phyloP scores from a whole-genome alignment of 2,888 invertebrate genomes.

The Mesopsocus fuscifrons region DNA sequence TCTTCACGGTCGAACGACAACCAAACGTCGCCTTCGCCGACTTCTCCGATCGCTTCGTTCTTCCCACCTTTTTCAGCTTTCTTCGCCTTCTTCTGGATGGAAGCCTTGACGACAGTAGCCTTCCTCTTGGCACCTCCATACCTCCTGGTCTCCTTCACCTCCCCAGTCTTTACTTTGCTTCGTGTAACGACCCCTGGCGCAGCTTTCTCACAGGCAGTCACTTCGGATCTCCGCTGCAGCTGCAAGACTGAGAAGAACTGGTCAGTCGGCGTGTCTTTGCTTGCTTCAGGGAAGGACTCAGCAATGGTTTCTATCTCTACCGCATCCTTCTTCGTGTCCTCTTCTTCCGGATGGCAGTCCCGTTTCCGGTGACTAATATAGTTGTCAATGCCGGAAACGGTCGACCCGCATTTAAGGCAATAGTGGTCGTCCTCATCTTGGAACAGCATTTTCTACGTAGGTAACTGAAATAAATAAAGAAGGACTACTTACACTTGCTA shows the following conservation, averaged over 20 bases:
- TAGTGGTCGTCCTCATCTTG: conserved; percentile 71
- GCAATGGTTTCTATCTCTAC: conserved; percentile 11
- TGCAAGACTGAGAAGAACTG: conserved; percentile 67
- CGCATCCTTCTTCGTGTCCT: conserved; percentile 21
- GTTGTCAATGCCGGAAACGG: conserved; percentile 66
- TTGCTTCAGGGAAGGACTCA: conserved; percentile 15
- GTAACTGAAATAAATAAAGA: conserved; percentile 14
- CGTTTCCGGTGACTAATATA: conserved; percentile 68
- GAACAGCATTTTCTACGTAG: conserved; percentile 27
- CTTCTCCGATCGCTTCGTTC: no score
- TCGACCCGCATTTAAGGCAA: conserved; percentile 70
- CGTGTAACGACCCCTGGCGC: conserved; percentile 25
- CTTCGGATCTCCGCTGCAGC: conserved; percentile 21
- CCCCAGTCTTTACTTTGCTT: conserved; percentile 25
- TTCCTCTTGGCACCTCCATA: conserved; percentile 11
- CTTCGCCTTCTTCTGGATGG: background rate
- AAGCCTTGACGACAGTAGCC: background rate
- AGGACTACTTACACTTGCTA: conserved; percentile 7
- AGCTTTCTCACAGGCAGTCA: background rate
- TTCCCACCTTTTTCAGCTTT: no score
- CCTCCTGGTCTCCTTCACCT: conserved; percentile 27
- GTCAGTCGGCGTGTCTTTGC: conserved; percentile 34
- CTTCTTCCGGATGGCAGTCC: conserved; percentile 31
- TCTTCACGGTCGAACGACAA: background rate
- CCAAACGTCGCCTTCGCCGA: background rate